Evolutionary conservation across 1,140 invertebrate genomes (phyloP).

Genomic region (Lasaia peninsularis): DNA sequence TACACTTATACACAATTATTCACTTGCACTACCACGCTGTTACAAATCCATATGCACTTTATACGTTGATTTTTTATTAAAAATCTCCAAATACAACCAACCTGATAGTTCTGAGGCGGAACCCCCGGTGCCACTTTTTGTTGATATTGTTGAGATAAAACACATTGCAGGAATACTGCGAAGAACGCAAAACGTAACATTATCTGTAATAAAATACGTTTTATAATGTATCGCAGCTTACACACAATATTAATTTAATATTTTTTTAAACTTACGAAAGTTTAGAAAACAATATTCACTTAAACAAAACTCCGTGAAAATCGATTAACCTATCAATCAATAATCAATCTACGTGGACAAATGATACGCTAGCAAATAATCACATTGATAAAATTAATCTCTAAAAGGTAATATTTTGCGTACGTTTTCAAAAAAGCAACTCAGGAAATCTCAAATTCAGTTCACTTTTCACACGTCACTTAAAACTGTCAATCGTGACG

Average conservation of each 20-base stretch:
- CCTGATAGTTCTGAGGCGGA: slow-evolving; percentile 66
- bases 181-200: slow-evolving; percentile 53
- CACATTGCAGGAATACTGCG: slow-evolving; percentile 46
- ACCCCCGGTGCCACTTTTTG: slow-evolving; percentile 68
- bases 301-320: slow-evolving; percentile 17
- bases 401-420: slow-evolving; percentile 26
- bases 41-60: too few species aligned
- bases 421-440: slow-evolving; percentile 44
- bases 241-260: neutral
- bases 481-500: slow-evolving; percentile 18
- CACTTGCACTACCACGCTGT: too few species aligned
- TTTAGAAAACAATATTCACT: neutral
- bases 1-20: too few species aligned
- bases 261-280: slow-evolving; percentile 3
- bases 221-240: neutral
- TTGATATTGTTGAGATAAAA: slow-evolving; percentile 59
- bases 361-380: slow-evolving; percentile 41
- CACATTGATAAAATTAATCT: slow-evolving; percentile 40
- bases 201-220: slow-evolving; percentile 34
- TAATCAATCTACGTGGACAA: slow-evolving; percentile 42
- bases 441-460: slow-evolving; percentile 8
- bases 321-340: slow-evolving; percentile 38
- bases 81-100: slow-evolving; percentile 23
- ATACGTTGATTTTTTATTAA: too few species aligned
- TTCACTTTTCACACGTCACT: slow-evolving; percentile 26